Evolutionary conservation across 2,888 invertebrate species (phyloP), one percentile per base, ranked within the genome.

Genomic region (Ornithoptera priamus): DNA sequence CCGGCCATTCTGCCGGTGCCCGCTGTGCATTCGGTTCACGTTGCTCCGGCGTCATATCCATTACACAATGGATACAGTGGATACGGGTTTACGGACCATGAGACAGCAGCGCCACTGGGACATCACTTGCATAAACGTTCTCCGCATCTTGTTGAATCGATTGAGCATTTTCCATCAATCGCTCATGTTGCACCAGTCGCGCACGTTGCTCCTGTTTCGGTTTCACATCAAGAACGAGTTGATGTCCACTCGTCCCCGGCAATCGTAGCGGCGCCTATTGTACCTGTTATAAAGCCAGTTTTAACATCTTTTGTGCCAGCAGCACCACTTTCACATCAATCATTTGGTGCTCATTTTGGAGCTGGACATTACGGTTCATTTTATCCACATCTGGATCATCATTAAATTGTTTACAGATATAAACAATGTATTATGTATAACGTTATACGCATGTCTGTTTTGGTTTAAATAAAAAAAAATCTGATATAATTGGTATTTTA

Each of bases 211-310:
- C 93, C 93, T 57, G 85, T 90, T 4, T 89, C 94, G 0, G 90
- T 94, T 0, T 93, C 93, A 7, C 93, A 93, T 73, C 94, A 94
- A 76, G 92, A 93, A 71, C 90, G 93, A 17, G 80, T 93, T 53
- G 92, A 94, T 75, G 85, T 93, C 39, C 93, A 88, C 42, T 77
- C 85, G 5, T 77, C 84, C 0, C 86, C 87, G 18, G 81, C 84
- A 12, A 74, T 88, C 2, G 76, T 85, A 0, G 72, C 78, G 12
- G 78, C 83, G 0, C 74, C 80, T 1, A 73, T 83, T 0, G 64
- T 81, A 5, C 79, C 86, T 1, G 77, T 86, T 2, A 78, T 85
- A 2, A 83, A 84, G 67, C 80, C 85, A 6, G 73, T 85, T 1
- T 76, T 84, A 2, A 80, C 85, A 0, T 85, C 87, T 3, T 76